Evolutionary conservation across 2,888 invertebrate species (phyloP).

Genomic region (Drosophila suboccidentalis): DNA sequence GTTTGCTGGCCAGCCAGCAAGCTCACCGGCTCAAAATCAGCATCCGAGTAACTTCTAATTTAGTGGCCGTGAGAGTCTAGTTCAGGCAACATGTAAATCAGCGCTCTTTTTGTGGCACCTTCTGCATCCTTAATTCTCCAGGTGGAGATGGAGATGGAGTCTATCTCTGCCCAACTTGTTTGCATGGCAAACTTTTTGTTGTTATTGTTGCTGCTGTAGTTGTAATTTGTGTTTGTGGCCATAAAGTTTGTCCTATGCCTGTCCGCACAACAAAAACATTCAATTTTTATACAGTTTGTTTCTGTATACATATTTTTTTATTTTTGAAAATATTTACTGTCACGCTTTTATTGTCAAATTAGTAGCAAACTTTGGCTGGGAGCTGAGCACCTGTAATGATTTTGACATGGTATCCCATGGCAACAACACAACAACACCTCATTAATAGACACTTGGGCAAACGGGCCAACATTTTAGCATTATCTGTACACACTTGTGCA

Average conservation of each 20-base stretch:
- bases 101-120: constrained; percentile 68
- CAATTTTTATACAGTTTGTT: constrained; percentile 44
- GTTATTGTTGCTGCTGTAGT: constrained; percentile 40
- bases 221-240: constrained; percentile 77
- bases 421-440: constrained; percentile 30
- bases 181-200: constrained; percentile 62
- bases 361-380: constrained; percentile 43
- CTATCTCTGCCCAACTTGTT: constrained; percentile 52
- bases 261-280: constrained; percentile 60
- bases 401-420: constrained; percentile 40
- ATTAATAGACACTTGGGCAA: constrained; percentile 36
- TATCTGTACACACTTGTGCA: constrained; percentile 2
- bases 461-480: constrained; percentile 7
- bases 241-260: constrained; percentile 66
- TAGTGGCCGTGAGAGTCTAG: constrained; percentile 76
- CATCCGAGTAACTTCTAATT: constrained; percentile 82
- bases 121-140: constrained; percentile 15
- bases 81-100: constrained; percentile 75
- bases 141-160: constrained; percentile 6
- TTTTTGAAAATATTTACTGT: constrained; percentile 62
- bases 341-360: constrained; percentile 58
- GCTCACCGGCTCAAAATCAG: constrained; percentile 61
- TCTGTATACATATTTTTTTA: constrained; percentile 14
- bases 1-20: background rate
- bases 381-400: constrained; percentile 44